phyloP scores from a whole-genome alignment of 2,797 vertebrate species.

The Lutjanus argentimaculatus region DNA sequence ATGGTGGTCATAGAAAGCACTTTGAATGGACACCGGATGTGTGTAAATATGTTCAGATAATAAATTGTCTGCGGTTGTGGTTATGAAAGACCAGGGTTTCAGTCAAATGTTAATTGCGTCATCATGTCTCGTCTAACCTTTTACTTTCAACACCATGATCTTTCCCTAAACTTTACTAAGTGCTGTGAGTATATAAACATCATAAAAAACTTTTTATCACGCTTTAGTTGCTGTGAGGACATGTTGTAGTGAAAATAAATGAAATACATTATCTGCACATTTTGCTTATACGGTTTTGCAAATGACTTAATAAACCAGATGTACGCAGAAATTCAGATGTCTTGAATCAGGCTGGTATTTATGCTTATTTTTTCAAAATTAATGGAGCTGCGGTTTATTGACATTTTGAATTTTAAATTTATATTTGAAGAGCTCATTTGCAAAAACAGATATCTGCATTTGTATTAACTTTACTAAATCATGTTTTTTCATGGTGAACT shows the following conservation, averaged over 20 bases:
- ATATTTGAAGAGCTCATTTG: background rate
- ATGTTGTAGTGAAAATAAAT: background rate
- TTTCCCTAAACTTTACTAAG: background rate
- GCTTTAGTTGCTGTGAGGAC: background rate
- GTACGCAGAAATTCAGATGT: background rate
- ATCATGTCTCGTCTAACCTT: background rate
- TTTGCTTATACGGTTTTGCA: background rate
- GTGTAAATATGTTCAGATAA: background rate
- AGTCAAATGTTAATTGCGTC: background rate
- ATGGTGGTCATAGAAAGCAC: background rate
- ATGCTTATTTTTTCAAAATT: background rate
- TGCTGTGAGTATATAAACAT: conserved; percentile 1
- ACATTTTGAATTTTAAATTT: background rate
- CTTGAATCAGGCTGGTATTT: background rate
- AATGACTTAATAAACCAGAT: background rate
- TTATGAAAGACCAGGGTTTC: background rate
- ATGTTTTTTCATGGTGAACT: too few species aligned
- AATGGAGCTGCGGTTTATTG: background rate
- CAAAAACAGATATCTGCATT: too few species aligned
- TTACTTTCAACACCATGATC: background rate
- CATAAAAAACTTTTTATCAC: background rate
- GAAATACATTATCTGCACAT: background rate
- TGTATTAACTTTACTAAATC: too few species aligned
- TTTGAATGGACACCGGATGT: too few species aligned
- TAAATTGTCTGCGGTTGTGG: background rate